These are phyloP conservation scores for Glaucidium brasilianum DNA, from an alignment of 2,113 vertebrate genomes.

Conservation along the genomic window DNA sequence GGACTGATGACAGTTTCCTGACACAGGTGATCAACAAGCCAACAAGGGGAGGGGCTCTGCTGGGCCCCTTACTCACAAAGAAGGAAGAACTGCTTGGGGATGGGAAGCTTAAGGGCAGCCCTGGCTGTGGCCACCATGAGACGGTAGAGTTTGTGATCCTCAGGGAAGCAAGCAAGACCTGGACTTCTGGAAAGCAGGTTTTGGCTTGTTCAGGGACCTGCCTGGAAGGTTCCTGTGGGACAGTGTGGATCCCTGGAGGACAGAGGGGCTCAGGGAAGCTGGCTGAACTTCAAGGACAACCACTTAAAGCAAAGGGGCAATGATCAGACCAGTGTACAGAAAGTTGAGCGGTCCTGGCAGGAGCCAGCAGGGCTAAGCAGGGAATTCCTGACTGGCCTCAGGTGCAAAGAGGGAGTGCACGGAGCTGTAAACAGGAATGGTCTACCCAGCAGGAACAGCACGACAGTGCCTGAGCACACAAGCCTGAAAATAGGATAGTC, in stretches of 20 bases:
- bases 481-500: not conserved
- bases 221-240: not conserved
- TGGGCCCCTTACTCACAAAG: not conserved
- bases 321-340: not conserved
- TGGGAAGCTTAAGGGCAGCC: not conserved
- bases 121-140: not conserved
- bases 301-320: not conserved
- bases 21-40: not conserved
- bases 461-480: not conserved
- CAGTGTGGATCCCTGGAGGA: not conserved
- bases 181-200: not conserved
- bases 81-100: not conserved
- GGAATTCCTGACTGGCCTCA: not conserved
- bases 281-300: not conserved
- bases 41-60: not conserved
- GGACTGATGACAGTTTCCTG: not conserved
- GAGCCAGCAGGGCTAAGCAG: not conserved
- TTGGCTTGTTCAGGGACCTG: not conserved
- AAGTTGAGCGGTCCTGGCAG: not conserved
- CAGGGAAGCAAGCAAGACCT: not conserved
- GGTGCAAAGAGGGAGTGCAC: not conserved
- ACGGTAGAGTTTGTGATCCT: not conserved
- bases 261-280: not conserved
- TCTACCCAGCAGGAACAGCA: not conserved
- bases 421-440: not conserved